phyloP scores from a whole-genome alignment of 2,797 vertebrate species.

The Typhlichthys subterraneus region DNA sequence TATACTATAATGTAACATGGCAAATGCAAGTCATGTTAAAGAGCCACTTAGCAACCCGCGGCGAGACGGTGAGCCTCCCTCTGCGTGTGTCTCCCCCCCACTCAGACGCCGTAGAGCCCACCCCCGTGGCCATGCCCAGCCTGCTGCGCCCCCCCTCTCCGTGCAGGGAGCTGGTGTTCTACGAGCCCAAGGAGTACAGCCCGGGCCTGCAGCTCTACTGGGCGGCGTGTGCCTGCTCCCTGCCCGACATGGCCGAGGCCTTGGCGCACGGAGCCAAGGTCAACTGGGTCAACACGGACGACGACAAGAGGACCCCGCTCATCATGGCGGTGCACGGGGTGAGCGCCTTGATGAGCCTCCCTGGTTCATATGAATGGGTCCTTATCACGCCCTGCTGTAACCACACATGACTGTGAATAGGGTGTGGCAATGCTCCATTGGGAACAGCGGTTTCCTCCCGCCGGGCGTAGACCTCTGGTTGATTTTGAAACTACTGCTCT shows the following conservation, averaged over 20 bases:
- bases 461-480: too few relatives aligned
- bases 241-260: conserved; percentile 95
- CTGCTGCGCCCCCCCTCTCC: conserved; percentile 58
- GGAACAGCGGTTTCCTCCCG: too few relatives aligned
- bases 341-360: conserved; percentile 35
- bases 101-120: conserved; percentile 54
- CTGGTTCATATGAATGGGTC: too few relatives aligned
- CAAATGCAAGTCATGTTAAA: too few relatives aligned
- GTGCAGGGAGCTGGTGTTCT: conserved; percentile 80
- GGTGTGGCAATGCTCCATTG: too few relatives aligned
- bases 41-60: too few relatives aligned
- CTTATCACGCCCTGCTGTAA: too few relatives aligned
- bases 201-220: conserved; percentile 89
- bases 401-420: too few relatives aligned
- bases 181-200: conserved; percentile 80
- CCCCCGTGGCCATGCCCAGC: conserved; percentile 61
- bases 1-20: too few relatives aligned
- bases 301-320: conserved; percentile 89
- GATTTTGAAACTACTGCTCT: too few relatives aligned
- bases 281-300: conserved; percentile 91
- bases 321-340: conserved; percentile 97
- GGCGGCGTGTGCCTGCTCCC: conserved; percentile 88
- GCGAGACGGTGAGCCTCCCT: too few relatives aligned
- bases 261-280: conserved; percentile 93
- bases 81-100: neutral